Percentiles rank a stretch among this genome's conserved stretches.
phyloP scores from a whole-genome alignment of 2,797 vertebrate species.

The Apogon talboti region DNA sequence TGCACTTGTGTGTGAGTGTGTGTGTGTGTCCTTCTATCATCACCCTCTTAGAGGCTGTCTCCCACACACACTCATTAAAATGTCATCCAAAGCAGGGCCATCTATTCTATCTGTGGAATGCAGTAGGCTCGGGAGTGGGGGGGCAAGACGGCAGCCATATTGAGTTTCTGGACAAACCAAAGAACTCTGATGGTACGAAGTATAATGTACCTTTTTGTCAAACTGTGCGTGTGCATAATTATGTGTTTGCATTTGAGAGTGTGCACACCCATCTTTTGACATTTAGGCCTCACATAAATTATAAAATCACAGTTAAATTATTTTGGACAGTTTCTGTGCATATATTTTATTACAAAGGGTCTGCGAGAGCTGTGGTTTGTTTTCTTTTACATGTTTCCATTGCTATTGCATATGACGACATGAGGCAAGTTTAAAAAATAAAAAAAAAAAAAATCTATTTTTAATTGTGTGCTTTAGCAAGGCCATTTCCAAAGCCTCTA shows the following conservation, averaged over 20 bases:
- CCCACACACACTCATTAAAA: constrained; percentile 80
- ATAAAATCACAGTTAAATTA: no score
- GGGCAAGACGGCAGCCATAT: constrained; percentile 51
- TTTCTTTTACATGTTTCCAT: neutral
- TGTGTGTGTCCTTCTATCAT: constrained; percentile 49
- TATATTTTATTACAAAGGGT: no score
- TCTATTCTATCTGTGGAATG: constrained; percentile 80
- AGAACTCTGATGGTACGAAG: constrained; percentile 19
- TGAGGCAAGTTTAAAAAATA: constrained; percentile 2
- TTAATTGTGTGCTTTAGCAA: neutral
- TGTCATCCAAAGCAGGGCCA: constrained; percentile 70
- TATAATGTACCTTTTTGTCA: constrained; percentile 24
- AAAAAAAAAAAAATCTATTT: neutral
- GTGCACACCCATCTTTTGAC: constrained; percentile 1
- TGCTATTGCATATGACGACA: neutral
- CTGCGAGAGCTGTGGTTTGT: neutral
- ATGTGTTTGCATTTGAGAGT: neutral
- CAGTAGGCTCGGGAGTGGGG: constrained; percentile 44
- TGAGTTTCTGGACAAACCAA: constrained; percentile 58
- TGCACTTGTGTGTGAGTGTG: constrained; percentile 20
- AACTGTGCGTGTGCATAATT: neutral
- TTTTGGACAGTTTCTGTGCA: neutral
- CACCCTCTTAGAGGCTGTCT: constrained; percentile 67
- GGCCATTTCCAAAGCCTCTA: constrained; percentile 15
- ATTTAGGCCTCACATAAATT: neutral